Conservation (phyloP, 1,140 invertebrate species). For the Tetranychus urticae region DNA sequence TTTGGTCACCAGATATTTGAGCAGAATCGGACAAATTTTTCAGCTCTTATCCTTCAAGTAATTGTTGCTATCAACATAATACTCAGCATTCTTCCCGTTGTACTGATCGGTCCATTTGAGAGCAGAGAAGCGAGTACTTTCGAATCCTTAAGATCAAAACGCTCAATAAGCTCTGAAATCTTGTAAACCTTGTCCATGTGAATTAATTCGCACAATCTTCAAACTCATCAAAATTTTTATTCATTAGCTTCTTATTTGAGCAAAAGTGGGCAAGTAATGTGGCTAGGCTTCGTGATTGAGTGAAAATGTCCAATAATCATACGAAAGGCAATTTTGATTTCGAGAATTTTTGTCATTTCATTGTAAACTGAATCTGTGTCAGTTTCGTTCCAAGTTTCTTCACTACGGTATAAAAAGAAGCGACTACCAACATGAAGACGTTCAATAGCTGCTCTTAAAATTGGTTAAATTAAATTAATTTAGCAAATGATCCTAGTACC, state of each 20-base stretch:
- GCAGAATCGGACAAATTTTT: conserved; percentile 43
- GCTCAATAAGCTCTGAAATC: not conserved
- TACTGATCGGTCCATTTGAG: not conserved
- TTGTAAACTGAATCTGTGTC: conserved; percentile 60
- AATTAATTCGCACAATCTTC: not conserved
- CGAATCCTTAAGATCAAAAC: not conserved
- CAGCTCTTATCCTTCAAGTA: conserved; percentile 30
- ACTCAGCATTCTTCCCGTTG: not conserved
- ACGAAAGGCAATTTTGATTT: conserved; percentile 61
- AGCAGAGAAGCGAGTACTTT: not conserved
- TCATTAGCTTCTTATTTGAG: not conserved
- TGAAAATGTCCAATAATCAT: not conserved
- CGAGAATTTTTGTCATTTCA: conserved; percentile 46
- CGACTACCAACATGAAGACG: conserved; percentile 47
- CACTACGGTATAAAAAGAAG: conserved; percentile 82
- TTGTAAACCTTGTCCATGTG: too few relatives aligned
- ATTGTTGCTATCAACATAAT: not conserved
- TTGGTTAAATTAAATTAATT: conserved; percentile 80
- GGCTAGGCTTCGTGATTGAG: conserved; percentile 7
- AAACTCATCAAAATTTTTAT: not conserved
- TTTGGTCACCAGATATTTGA: conserved; percentile 17
- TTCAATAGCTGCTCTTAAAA: conserved; percentile 44
- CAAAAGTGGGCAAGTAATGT: not conserved
- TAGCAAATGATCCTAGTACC: conserved; percentile 90
- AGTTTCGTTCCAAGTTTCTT: conserved; percentile 77